These are phyloP conservation scores for Phycodurus eques DNA, from an alignment of 2,113 vertebrate species.

Conservation along the genomic window DNA sequence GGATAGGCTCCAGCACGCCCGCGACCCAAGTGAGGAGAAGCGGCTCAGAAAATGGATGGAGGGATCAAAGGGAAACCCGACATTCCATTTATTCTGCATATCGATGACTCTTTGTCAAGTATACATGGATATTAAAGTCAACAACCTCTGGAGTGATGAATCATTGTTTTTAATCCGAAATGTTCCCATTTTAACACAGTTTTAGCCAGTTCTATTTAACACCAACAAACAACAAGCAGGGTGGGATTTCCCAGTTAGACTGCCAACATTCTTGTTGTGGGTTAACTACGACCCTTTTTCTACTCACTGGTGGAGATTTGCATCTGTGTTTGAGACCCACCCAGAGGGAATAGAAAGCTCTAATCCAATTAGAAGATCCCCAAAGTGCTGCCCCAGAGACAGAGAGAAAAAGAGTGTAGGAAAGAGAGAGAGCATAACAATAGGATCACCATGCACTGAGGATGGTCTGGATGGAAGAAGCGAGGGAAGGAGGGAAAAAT, in stretches of 20 bases:
- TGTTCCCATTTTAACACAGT: not conserved
- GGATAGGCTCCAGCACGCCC: no score
- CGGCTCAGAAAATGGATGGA: no score
- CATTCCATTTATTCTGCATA: not conserved
- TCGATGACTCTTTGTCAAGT: not conserved
- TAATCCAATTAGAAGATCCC: conserved; percentile 98
- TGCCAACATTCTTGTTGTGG: conserved; percentile 53
- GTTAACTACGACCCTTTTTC: conserved; percentile 47
- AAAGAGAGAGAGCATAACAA: conserved; percentile 65
- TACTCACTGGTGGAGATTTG: conserved; percentile 70
- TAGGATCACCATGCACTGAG: conserved; percentile 74
- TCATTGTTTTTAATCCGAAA: not conserved
- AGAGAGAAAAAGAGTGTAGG: conserved; percentile 59
- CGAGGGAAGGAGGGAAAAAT: conserved; percentile 4
- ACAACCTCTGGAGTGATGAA: no score
- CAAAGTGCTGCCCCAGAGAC: conserved; percentile 82
- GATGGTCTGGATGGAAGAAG: conserved; percentile 27
- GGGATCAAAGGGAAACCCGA: not conserved
- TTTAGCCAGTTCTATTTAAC: conserved; percentile 12
- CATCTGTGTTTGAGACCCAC: conserved; percentile 89
- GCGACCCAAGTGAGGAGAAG: no score
- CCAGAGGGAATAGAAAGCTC: conserved; percentile 95
- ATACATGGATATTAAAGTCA: no score
- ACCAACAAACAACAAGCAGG: conserved; percentile 10
- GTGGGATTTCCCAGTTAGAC: conserved; percentile 45